Evolutionary conservation across 2,888 invertebrate genomes (phyloP).

Genomic region (Hirtodrosophila histrioides): DNA sequence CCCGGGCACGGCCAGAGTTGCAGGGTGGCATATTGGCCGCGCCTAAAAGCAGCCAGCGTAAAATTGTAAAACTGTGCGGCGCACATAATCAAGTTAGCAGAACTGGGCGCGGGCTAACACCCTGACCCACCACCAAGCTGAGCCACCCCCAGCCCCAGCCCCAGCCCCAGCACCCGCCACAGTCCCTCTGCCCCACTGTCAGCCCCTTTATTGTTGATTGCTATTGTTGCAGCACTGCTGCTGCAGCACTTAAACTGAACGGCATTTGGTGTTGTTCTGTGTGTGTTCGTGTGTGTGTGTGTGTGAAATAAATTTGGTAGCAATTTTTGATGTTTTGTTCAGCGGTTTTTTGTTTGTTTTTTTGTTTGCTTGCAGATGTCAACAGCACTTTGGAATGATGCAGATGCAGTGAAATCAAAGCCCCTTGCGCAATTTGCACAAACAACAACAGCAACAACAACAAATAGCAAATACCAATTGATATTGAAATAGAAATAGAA

Average conservation of each 20-base stretch:
- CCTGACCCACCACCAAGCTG: too few species aligned
- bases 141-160: background rate
- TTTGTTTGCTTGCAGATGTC: constrained; percentile 71
- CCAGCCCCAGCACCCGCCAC: background rate
- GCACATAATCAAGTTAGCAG: constrained; percentile 73
- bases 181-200: background rate
- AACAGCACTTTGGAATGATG: constrained; percentile 65
- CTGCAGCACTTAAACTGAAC: constrained; percentile 54
- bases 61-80: constrained; percentile 68
- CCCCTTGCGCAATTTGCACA: constrained; percentile 67
- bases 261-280: constrained; percentile 27
- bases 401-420: constrained; percentile 75
- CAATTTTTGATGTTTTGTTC: constrained; percentile 57
- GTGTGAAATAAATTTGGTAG: constrained; percentile 64
- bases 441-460: constrained; percentile 43
- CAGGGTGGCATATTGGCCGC: constrained; percentile 62
- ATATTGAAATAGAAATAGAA: constrained; percentile 56
- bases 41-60: constrained; percentile 73
- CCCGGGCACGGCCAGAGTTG: background rate
- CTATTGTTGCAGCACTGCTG: constrained; percentile 34
- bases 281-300: constrained; percentile 14
- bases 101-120: constrained; percentile 16
- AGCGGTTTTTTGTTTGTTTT: constrained; percentile 20
- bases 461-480: constrained; percentile 24
- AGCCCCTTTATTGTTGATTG: constrained; percentile 27